phyloP scores from a whole-genome alignment of 2,888 invertebrate species.

The Ligdia adustata region DNA sequence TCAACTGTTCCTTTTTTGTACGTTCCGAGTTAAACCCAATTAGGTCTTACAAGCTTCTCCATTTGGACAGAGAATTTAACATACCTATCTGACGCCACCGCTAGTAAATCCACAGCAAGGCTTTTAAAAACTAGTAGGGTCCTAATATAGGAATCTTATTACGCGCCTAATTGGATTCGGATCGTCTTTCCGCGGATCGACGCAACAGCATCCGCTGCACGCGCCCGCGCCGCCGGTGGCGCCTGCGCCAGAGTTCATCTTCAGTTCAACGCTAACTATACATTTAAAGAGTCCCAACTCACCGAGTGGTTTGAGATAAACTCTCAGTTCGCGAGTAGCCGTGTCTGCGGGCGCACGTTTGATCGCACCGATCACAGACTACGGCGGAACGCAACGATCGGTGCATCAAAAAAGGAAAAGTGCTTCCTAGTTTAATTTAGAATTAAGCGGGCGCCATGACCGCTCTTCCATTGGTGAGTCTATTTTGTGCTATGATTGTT shows the following conservation, averaged over 20 bases:
- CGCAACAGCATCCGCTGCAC: constrained; percentile 26
- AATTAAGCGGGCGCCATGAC: constrained; percentile 66
- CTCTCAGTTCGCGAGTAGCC: constrained; percentile 60
- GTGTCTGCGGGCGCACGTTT: constrained; percentile 60
- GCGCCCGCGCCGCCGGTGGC: constrained; percentile 19
- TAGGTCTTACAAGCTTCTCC: background rate
- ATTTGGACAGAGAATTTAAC: constrained; percentile 5
- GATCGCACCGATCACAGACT: constrained; percentile 33
- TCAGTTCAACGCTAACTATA: constrained; percentile 22
- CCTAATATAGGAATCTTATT: constrained; percentile 17
- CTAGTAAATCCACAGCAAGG: constrained; percentile 50
- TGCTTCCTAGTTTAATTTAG: constrained; percentile 70
- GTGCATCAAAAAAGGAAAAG: constrained; percentile 61
- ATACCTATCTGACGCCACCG: constrained; percentile 7
- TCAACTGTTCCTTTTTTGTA: too few relatives aligned
- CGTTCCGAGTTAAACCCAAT: background rate
- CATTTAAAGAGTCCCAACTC: constrained; percentile 3
- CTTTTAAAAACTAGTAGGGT: constrained; percentile 13
- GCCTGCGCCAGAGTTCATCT: constrained; percentile 35
- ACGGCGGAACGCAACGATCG: constrained; percentile 37
- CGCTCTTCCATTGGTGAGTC: constrained; percentile 63
- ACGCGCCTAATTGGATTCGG: constrained; percentile 28
- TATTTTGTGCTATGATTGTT: too few relatives aligned
- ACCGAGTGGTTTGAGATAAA: constrained; percentile 1
- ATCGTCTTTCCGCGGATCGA: constrained; percentile 23